These are phyloP conservation scores for Rousettus leschenaultii DNA, from an alignment of 2,113 vertebrate species.

Conservation along the genomic window DNA sequence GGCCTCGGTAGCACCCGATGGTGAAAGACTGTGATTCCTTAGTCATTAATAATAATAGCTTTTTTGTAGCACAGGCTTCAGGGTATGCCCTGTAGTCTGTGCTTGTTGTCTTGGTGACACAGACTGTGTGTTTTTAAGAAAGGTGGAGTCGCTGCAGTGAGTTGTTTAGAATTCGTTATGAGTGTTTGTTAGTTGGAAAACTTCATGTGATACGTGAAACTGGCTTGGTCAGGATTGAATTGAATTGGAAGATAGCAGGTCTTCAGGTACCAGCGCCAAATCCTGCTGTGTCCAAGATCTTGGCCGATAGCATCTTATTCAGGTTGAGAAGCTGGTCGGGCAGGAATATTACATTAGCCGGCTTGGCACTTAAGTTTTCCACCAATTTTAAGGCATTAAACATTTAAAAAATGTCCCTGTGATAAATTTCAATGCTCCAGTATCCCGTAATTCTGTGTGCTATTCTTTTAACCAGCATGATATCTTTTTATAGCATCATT, in stretches of 20 bases:
- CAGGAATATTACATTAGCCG: conserved; percentile 24
- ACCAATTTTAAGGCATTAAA: conserved; percentile 11
- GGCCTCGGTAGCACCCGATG: neutral
- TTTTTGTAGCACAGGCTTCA: neutral
- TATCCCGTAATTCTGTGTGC: neutral
- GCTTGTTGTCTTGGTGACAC: neutral
- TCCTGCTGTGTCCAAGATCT: neutral
- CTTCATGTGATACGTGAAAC: neutral
- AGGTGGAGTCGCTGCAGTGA: neutral
- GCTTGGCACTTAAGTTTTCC: conserved; percentile 8
- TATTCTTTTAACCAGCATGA: neutral
- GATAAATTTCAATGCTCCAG: neutral
- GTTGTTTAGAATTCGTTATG: neutral
- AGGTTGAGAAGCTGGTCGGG: conserved; percentile 39
- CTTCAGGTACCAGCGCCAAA: neutral
- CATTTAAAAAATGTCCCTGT: neutral
- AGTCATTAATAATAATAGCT: neutral
- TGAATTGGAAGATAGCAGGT: neutral
- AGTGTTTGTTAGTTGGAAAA: neutral
- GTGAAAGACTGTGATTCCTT: neutral
- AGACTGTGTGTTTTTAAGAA: neutral
- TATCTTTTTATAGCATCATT: neutral
- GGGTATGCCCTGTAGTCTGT: neutral
- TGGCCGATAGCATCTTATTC: neutral
- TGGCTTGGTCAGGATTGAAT: no score